Evolutionary conservation across 2,113 vertebrate species (phyloP).

Genomic region (Ovibos moschatus): DNA sequence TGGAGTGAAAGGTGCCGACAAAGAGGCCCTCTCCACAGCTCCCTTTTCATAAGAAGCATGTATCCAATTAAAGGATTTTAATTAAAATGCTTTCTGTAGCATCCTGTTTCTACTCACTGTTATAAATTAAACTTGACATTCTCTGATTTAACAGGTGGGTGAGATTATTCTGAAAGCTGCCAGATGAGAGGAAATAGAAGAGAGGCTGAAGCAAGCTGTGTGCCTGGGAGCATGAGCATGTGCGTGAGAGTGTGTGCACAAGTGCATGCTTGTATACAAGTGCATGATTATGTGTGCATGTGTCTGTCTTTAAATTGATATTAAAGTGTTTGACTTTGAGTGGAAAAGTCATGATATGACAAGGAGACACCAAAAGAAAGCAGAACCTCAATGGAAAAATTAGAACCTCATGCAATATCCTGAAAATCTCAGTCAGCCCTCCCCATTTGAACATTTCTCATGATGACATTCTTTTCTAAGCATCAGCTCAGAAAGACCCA

Average conservation of each 20-base stretch:
- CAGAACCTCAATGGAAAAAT: neutral
- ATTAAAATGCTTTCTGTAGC: slow-evolving; percentile 87
- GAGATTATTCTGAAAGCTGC: slow-evolving; percentile 87
- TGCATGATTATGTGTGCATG: slow-evolving; percentile 38
- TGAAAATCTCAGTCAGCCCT: neutral
- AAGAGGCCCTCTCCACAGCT: slow-evolving; percentile 77
- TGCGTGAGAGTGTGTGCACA: neutral
- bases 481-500: neutral
- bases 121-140: slow-evolving; percentile 88
- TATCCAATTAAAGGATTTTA: slow-evolving; percentile 88
- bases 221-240: slow-evolving; percentile 1
- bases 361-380: neutral
- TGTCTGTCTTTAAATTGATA: neutral
- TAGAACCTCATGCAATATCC: neutral
- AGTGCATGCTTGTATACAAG: neutral
- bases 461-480: neutral
- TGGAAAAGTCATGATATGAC: neutral
- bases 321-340: slow-evolving; percentile 47
- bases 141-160: slow-evolving; percentile 87
- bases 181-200: slow-evolving; percentile 84
- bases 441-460: neutral
- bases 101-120: slow-evolving; percentile 85
- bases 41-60: slow-evolving; percentile 84
- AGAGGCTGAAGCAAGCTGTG: slow-evolving; percentile 61
- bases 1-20: slow-evolving; percentile 80